These are phyloP conservation scores for Drosophila kikkawai DNA, from an alignment of 1,140 invertebrate species.

Conservation along the genomic window DNA sequence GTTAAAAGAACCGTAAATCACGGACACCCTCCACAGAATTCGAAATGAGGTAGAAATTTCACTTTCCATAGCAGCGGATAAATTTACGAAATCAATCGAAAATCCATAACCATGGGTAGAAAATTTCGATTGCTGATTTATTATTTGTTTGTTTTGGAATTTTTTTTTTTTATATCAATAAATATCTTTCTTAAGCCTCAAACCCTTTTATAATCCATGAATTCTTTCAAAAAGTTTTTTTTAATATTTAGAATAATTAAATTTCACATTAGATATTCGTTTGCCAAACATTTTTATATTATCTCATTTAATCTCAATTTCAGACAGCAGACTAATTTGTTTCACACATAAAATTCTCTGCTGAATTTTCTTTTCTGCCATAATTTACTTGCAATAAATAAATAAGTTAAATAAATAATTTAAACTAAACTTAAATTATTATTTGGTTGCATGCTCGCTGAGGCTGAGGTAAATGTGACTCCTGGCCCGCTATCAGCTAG, in stretches of 20 bases:
- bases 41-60: conserved; percentile 65
- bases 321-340: conserved; percentile 27
- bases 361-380: conserved; percentile 16
- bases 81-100: conserved; percentile 24
- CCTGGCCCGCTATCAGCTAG: conserved; percentile 61
- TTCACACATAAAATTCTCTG: conserved; percentile 19
- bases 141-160: not conserved
- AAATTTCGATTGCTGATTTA: conserved; percentile 17
- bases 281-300: not conserved
- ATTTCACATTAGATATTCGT: not conserved
- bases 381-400: conserved; percentile 51
- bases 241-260: not conserved
- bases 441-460: conserved; percentile 81
- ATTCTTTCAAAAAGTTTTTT: too few species aligned
- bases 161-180: not conserved
- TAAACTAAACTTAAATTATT: conserved; percentile 83
- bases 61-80: conserved; percentile 53
- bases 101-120: conserved; percentile 21
- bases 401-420: conserved; percentile 78
- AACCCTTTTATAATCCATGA: too few species aligned
- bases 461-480: conserved; percentile 57
- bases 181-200: not conserved
- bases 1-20: conserved; percentile 74
- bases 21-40: conserved; percentile 44
- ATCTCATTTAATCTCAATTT: not conserved